Base-by-base conservation (phyloP, 2,797 vertebrate genomes). In the Poeciliopsis gracilis region DNA sequence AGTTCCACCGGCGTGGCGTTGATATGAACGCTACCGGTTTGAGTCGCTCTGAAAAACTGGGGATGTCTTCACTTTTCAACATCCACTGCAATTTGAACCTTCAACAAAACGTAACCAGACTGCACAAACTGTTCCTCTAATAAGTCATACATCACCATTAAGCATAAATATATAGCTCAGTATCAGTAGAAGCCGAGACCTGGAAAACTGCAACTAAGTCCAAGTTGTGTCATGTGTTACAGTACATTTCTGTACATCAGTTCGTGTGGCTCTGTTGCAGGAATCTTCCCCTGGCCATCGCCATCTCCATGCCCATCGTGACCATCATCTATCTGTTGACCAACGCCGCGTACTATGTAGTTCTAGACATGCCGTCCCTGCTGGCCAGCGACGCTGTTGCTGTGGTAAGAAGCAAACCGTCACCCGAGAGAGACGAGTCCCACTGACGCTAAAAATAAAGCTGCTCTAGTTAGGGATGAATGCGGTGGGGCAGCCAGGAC, bases 241-340 rank as follows among this genome's bases (percentile, higher is more conserved):
- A 49, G 4, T 45, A 5, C 3, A 72, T 61, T 76, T 79, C 46
- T 6, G 6, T 6, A 25, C 20, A 2, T 57, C 15, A 79, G 51
- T 57, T 75, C n/a, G 15, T 79, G 55, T 80, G 41, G 13, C 63
- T 78, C n/a, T 87, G 18, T 82, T 89, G 38, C 77, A 97, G 96
- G 88, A 97, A 97, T 88, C 92, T 97, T 43, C 97, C 96, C 13
- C 85, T 97, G 87, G 95, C 96, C 79, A 97, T 97, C 71, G 96
- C 94, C 51, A 89, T 97, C 83, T 97, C 96, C 72, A 96, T 97
- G 96, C 96, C 96, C 57, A 89, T 97, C 57, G 96, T 97, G 87
- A 95, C 96, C 45, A 73, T 96, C 83, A 95, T 97, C 91, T 97
- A 97, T 90, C 86, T 97, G 82, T 74, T 97, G 93, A 97, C 97